phyloP scores from a whole-genome alignment of 2,113 vertebrate species.

The Theristicus caerulescens region DNA sequence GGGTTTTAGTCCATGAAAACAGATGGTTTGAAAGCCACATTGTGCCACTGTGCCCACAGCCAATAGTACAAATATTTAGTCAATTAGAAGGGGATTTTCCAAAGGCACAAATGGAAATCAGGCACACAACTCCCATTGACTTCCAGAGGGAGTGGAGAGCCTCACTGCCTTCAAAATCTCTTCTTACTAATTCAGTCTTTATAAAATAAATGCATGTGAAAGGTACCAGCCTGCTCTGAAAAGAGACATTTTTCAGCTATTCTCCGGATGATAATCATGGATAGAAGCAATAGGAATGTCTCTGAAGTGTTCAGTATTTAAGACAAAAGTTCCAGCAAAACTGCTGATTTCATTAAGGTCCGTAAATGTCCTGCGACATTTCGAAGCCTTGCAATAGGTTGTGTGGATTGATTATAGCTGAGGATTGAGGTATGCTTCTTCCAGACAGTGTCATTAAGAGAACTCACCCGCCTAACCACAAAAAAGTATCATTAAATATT shows the following conservation, averaged over 20 bases:
- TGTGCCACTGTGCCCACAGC: background rate
- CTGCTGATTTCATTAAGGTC: background rate
- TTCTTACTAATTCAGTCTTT: background rate
- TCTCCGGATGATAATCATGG: background rate
- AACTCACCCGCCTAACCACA: background rate
- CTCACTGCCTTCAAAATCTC: background rate
- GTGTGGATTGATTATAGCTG: background rate
- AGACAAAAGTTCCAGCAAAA: background rate
- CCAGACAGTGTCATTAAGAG: constrained; percentile 4
- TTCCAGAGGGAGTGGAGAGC: background rate
- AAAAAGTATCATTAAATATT: constrained; percentile 54
- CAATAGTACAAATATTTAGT: constrained; percentile 7
- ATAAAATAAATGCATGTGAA: background rate
- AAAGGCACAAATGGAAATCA: background rate
- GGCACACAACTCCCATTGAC: background rate
- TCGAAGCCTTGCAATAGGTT: background rate
- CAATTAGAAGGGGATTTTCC: constrained; percentile 18
- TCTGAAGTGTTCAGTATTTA: background rate
- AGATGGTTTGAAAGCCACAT: constrained; percentile 46
- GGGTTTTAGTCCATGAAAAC: constrained; percentile 2
- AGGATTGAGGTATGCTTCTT: background rate
- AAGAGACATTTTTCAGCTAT: background rate
- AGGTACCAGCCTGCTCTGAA: background rate
- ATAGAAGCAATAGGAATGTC: background rate
- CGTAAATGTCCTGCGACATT: background rate